A percentile compares a stretch with the other conserved stretches of the same genome.
These are phyloP conservation scores for Diplolepis rosae DNA, from an alignment of 2,888 invertebrate species.

Conservation along the genomic window DNA sequence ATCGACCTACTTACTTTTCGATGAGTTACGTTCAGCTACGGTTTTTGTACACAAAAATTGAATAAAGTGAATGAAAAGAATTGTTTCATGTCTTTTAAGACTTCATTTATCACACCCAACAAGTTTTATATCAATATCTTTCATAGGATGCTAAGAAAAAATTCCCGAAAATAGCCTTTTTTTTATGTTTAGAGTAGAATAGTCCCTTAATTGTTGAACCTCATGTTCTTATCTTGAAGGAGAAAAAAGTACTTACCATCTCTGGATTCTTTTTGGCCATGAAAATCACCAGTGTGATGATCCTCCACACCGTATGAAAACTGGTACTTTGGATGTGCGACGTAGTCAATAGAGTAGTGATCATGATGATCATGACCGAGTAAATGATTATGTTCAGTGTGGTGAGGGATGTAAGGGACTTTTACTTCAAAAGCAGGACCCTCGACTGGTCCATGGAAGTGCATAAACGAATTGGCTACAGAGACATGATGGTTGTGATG, in stretches of 20 bases:
- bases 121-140: too few relatives aligned
- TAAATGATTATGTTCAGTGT: constrained; percentile 54
- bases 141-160: too few relatives aligned
- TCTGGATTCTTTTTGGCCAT: constrained; percentile 71
- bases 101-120: too few relatives aligned
- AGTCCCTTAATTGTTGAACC: too few relatives aligned
- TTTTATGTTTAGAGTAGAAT: too few relatives aligned
- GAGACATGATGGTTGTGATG: constrained; percentile 52
- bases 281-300: constrained; percentile 71
- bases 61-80: too few relatives aligned
- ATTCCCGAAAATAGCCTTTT: too few relatives aligned
- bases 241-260: constrained; percentile 62
- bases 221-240: not conserved
- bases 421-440: constrained; percentile 68
- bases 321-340: constrained; percentile 68
- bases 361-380: constrained; percentile 51
- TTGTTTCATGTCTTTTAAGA: too few relatives aligned
- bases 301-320: constrained; percentile 69
- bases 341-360: constrained; percentile 61
- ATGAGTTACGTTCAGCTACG: too few relatives aligned
- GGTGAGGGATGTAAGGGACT: constrained; percentile 62
- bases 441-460: constrained; percentile 70
- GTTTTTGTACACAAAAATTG: too few relatives aligned
- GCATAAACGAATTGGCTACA: constrained; percentile 67
- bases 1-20: too few relatives aligned